A percentile compares a stretch with the other conserved stretches of the same genome.
Conservation (phyloP, 2,113 vertebrate genomes). For the Corythaixoides concolor region DNA sequence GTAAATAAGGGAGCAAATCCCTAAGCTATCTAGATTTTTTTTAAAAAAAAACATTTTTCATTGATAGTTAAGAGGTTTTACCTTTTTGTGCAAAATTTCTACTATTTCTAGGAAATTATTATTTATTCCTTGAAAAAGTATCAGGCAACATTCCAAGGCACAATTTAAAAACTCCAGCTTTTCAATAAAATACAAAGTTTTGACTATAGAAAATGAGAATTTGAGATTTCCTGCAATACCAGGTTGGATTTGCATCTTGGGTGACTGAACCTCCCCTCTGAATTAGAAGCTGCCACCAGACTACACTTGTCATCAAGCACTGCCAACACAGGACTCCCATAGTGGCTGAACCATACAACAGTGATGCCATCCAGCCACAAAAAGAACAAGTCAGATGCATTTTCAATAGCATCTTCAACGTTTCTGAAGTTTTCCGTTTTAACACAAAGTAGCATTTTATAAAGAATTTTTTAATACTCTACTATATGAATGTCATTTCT, state of each 20-base stretch:
- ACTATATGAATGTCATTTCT: not conserved
- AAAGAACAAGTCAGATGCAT: not conserved
- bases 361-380: not conserved
- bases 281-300: not conserved
- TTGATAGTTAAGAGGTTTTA: not conserved
- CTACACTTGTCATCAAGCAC: not conserved
- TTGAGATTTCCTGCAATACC: not conserved
- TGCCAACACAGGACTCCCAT: not conserved
- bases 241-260: not conserved
- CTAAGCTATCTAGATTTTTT: not conserved
- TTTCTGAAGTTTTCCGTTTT: not conserved
- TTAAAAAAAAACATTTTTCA: not conserved
- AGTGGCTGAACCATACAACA: not conserved
- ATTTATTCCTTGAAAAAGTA: not conserved
- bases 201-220: not conserved
- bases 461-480: not conserved
- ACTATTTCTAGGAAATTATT: not conserved
- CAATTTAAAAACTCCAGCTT: not conserved
- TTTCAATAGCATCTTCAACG: not conserved
- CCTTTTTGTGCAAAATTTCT: not conserved
- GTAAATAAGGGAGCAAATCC: not conserved
- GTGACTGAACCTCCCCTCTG: not conserved
- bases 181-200: not conserved
- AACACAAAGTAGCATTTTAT: not conserved
- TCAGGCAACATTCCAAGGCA: not conserved